phyloP scores from a whole-genome alignment of 2,888 invertebrate genomes.

The Argynnis bischoffii region DNA sequence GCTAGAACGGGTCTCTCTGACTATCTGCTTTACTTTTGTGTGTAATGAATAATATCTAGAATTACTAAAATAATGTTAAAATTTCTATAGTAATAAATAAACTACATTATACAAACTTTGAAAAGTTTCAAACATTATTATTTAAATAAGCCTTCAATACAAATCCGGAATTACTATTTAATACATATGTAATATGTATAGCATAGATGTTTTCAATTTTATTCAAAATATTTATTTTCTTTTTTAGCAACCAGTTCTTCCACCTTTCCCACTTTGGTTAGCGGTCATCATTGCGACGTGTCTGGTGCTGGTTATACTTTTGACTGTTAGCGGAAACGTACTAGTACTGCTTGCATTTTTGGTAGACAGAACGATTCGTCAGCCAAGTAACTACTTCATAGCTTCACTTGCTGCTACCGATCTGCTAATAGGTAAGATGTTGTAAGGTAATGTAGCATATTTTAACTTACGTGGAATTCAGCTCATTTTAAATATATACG shows the following conservation, averaged over 20 bases:
- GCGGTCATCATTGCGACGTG: conserved; percentile 94
- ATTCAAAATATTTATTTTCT: not conserved
- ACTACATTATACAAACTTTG: not conserved
- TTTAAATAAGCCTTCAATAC: too few species aligned
- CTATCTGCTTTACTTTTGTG: too few species aligned
- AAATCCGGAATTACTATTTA: too few species aligned
- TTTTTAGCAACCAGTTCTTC: conserved; percentile 83
- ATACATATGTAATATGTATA: too few species aligned
- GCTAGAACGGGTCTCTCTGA: too few species aligned
- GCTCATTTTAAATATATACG: too few species aligned
- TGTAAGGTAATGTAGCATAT: conserved; percentile 22
- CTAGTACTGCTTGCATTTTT: conserved; percentile 97
- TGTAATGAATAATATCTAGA: too few species aligned
- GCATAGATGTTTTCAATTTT: too few species aligned
- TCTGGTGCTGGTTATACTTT: conserved; percentile 92
- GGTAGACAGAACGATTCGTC: conserved; percentile 95
- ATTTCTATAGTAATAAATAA: not conserved
- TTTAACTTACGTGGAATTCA: not conserved
- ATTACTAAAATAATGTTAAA: too few species aligned
- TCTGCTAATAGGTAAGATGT: conserved; percentile 92
- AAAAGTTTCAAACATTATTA: too few species aligned
- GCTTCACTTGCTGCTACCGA: conserved; percentile 98
- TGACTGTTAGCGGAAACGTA: conserved; percentile 97
- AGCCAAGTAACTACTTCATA: conserved; percentile 99
- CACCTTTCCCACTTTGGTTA: conserved; percentile 95